These are phyloP conservation scores for Teinopalpus imperialis DNA, from an alignment of 2,888 invertebrate genomes.

Conservation along the genomic window DNA sequence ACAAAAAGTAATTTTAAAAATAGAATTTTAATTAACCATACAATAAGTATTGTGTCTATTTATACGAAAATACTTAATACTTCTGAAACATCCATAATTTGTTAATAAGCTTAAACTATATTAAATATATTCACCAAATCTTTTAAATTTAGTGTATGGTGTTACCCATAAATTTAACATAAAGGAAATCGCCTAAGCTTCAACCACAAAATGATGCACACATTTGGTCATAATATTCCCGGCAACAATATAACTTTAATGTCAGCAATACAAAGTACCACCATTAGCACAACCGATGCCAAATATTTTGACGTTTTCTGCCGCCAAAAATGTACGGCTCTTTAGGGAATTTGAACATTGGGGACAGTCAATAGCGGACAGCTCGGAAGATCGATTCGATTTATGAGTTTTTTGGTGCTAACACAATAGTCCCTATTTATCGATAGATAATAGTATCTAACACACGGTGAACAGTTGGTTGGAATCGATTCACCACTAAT, in stretches of 20 bases:
- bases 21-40: too few species aligned
- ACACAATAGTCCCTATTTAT: slow-evolving; percentile 73
- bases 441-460: slow-evolving; percentile 70
- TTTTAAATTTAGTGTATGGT: too few species aligned
- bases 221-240: slow-evolving; percentile 66
- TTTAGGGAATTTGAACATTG: slow-evolving; percentile 64
- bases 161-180: slow-evolving; percentile 28
- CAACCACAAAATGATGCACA: slow-evolving; percentile 45
- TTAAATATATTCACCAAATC: too few species aligned
- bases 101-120: too few species aligned
- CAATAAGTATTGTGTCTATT: too few species aligned
- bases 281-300: slow-evolving; percentile 76
- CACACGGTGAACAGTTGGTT: slow-evolving; percentile 68
- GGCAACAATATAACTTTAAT: slow-evolving; percentile 69
- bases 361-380: slow-evolving; percentile 65
- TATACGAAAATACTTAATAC: too few species aligned
- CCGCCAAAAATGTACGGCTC: slow-evolving; percentile 67
- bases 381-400: slow-evolving; percentile 78
- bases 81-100: too few species aligned
- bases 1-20: too few species aligned
- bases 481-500: slow-evolving; percentile 64
- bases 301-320: slow-evolving; percentile 78
- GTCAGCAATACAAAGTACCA: slow-evolving; percentile 58
- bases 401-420: slow-evolving; percentile 73
- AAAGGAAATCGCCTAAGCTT: slow-evolving; percentile 23